phyloP scores from a whole-genome alignment of 2,113 vertebrate genomes.

The Pantherophis guttatus region DNA sequence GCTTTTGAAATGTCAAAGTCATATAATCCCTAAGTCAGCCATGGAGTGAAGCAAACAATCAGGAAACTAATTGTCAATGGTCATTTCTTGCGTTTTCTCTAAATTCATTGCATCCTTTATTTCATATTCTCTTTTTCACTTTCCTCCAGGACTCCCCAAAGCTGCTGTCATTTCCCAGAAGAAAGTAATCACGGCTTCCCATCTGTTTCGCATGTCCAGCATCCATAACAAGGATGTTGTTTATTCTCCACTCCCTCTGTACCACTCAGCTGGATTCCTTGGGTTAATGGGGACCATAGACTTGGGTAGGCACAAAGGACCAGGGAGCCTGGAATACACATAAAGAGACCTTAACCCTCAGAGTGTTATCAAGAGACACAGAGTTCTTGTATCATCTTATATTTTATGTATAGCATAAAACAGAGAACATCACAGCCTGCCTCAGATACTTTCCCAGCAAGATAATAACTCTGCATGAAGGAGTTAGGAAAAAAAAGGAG shows the following conservation, averaged over 20 bases:
- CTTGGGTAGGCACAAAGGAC: slow-evolving; percentile 66
- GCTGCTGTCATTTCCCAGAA: slow-evolving; percentile 75
- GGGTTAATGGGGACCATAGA: slow-evolving; percentile 78
- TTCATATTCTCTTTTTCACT: not conserved
- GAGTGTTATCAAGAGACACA: no score
- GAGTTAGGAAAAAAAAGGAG: not conserved
- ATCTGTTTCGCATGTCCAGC: slow-evolving; percentile 55
- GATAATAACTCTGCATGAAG: not conserved
- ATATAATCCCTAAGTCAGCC: not conserved
- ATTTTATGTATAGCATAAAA: no score
- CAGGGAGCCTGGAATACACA: not conserved
- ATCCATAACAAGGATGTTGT: slow-evolving; percentile 70
- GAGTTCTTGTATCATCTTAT: not conserved
- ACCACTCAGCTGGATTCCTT: slow-evolving; percentile 80
- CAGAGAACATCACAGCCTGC: not conserved
- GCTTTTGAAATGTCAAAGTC: not conserved
- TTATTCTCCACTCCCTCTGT: slow-evolving; percentile 82
- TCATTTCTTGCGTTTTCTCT: not conserved
- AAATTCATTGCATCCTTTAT: not conserved
- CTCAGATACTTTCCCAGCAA: not conserved
- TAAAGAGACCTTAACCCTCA: not conserved
- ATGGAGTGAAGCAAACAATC: not conserved
- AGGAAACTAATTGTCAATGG: not conserved
- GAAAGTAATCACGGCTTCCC: slow-evolving; percentile 65
- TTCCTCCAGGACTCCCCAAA: slow-evolving; percentile 75